Evolutionary conservation across 1,140 invertebrate species (phyloP), one percentile per base, ranked within the genome.

Genomic region (Achatina immaculata): DNA sequence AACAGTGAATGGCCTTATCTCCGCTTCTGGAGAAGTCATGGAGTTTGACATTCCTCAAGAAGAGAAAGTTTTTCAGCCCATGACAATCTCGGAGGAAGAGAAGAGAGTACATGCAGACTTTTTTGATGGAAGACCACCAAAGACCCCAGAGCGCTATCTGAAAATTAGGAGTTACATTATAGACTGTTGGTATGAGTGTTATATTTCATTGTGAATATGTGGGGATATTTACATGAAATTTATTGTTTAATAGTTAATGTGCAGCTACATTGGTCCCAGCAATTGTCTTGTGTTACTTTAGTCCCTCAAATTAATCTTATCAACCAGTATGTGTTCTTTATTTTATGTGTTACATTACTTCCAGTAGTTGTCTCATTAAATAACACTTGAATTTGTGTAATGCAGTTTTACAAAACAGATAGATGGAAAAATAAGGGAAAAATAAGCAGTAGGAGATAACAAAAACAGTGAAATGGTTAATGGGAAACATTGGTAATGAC

Each of bases 151-250:
- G 78, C 90, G 93, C 84, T 94, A 94, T 88, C 85, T 94, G 71
- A 92, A 92, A 86, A 94, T 94, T 68, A 90, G 94, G 68, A 94
- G 93, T 86, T 93, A 93, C 85, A 93, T 94, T 81, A 81, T 94
- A 16, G 92, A 93, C 55, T 90, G 86, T 68, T 94, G 94, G 90
- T 90, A 86, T 74, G 82, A 48, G 65, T n/a, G n/a, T n/a, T n/a
- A n/a, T n/a, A n/a, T n/a, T n/a, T n/a, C n/a, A 34, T 24, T 19
- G 65, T 24, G 16, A 55, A 55, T 14, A n/a, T 14, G 51, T 55
- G 51, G 51, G 51, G 51, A 36, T n/a, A 65, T 9, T 9, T 65
- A n/a, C 24, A 9, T 36, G 34, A 65, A n/a, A 24, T 24, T n/a
- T 65, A 28, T 65, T 65, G 24, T 65, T 65, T 7, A 9, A 7